Conservation (phyloP, 1,140 invertebrate species). For the Drosophila aff. region DNA sequence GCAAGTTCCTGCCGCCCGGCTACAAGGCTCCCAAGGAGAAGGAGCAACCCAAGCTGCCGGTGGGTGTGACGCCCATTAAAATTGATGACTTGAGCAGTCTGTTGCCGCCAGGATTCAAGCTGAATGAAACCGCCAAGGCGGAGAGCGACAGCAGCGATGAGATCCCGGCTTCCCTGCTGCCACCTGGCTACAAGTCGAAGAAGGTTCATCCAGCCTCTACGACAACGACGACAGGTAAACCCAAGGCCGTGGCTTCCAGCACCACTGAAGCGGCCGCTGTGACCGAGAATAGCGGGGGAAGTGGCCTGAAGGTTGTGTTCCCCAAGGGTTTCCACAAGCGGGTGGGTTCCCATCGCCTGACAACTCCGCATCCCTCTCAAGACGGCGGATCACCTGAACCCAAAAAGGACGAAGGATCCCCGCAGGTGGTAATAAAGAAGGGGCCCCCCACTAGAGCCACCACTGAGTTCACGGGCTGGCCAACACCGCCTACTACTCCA, state of each 20-base stretch:
- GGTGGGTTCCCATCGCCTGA: conserved; percentile 87
- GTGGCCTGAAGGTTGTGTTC: conserved; percentile 90
- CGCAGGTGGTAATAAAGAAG: conserved; percentile 90
- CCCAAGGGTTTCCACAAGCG: conserved; percentile 91
- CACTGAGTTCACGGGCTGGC: conserved; percentile 95
- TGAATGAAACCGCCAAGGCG: conserved; percentile 71
- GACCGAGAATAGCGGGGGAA: conserved; percentile 56
- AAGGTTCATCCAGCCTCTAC: conserved; percentile 57
- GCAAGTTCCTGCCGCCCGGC: conserved; percentile 88
- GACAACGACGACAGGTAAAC: conserved; percentile 51
- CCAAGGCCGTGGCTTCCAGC: conserved; percentile 60
- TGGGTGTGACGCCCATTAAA: conserved; percentile 50
- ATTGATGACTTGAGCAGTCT: conserved; percentile 85
- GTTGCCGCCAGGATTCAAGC: conserved; percentile 87
- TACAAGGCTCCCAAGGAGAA: conserved; percentile 85
- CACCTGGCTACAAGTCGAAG: conserved; percentile 87
- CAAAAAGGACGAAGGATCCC: conserved; percentile 65
- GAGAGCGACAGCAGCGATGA: conserved; percentile 85
- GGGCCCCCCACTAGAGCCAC: conserved; percentile 93
- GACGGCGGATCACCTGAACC: conserved; percentile 64
- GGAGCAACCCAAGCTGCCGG: conserved; percentile 57
- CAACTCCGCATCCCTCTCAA: conserved; percentile 86
- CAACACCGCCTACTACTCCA: conserved; percentile 92
- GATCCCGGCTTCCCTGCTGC: conserved; percentile 86
- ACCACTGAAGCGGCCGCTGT: conserved; percentile 42